Conservation (phyloP, 2,113 vertebrate genomes). For the Otocyon megalotis region DNA sequence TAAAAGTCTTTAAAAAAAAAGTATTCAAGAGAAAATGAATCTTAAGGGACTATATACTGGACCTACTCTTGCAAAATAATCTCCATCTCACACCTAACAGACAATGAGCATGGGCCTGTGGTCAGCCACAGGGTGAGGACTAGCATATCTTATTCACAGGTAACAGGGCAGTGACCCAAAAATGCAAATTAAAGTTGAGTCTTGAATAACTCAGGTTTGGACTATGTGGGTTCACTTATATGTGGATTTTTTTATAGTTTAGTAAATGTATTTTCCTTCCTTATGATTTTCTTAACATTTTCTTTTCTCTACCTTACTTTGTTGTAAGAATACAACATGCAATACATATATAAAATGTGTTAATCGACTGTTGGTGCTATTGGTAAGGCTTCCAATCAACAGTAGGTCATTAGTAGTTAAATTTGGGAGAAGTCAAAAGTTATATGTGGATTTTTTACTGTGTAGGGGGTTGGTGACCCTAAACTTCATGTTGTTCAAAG, state of each 20-base stretch:
- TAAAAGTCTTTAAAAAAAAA: background rate
- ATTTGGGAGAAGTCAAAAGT: background rate
- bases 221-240: background rate
- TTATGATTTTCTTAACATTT: background rate
- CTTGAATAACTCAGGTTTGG: background rate
- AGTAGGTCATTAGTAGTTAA: background rate
- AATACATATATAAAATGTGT: background rate
- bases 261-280: background rate
- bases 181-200: background rate
- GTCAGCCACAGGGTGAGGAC: background rate
- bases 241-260: background rate
- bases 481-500: background rate
- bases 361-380: background rate
- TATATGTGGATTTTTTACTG: background rate
- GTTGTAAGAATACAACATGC: background rate
- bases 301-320: background rate
- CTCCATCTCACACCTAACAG: background rate
- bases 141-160: background rate
- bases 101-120: background rate
- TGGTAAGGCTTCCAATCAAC: background rate
- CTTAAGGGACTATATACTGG: background rate
- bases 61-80: background rate
- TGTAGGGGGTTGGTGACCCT: background rate
- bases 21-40: background rate
- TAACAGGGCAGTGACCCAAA: background rate